These are phyloP conservation scores for Amiota mariae DNA, from an alignment of 2,888 invertebrate genomes.

Conservation along the genomic window DNA sequence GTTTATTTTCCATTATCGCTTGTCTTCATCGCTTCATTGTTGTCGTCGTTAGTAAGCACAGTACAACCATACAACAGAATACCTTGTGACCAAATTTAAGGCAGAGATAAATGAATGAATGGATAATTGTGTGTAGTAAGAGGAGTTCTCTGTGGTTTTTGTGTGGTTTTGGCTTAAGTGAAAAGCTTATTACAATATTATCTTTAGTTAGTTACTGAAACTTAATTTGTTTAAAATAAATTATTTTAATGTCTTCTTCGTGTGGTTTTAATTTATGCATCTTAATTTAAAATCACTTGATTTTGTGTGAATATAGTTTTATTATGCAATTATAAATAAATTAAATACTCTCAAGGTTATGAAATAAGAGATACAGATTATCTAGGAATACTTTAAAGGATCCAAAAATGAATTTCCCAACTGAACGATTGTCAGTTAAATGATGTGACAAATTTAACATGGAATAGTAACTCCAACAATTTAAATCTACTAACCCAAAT, in stretches of 20 bases:
- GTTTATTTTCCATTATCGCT: slow-evolving; percentile 19
- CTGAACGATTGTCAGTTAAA: too few species aligned
- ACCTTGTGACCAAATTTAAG: not conserved
- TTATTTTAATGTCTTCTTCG: not conserved
- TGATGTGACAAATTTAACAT: too few species aligned
- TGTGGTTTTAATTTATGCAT: slow-evolving; percentile 2
- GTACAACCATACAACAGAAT: too few species aligned
- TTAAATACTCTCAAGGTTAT: too few species aligned
- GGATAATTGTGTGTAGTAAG: not conserved
- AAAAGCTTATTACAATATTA: not conserved
- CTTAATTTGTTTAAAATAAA: slow-evolving; percentile 17
- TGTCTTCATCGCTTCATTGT: not conserved
- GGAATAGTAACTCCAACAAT: too few species aligned
- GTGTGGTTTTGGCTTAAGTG: slow-evolving; percentile 11
- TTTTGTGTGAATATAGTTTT: too few species aligned
- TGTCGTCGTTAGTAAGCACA: too few species aligned
- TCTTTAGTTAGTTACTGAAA: not conserved
- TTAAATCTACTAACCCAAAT: too few species aligned
- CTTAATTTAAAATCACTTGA: not conserved
- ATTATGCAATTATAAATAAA: too few species aligned
- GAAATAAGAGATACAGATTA: too few species aligned
- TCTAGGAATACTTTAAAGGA: too few species aligned
- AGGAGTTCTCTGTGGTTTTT: not conserved
- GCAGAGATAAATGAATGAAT: not conserved
- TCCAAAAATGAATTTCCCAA: too few species aligned